Conservation (phyloP, 1,140 invertebrate genomes). For the Drosophila asahinai region DNA sequence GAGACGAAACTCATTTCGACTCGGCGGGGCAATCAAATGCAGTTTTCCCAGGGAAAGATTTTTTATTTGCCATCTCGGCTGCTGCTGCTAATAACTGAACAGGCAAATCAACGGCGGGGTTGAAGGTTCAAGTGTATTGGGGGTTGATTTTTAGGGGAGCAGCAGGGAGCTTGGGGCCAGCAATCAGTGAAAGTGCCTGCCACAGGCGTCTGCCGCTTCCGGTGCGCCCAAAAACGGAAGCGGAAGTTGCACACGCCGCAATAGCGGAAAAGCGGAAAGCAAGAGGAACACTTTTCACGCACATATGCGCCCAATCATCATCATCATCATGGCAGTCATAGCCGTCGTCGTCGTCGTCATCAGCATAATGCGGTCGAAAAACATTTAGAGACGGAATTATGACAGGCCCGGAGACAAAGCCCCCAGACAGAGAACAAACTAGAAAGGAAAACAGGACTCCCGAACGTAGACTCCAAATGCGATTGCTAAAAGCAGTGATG, state of each 20-base stretch:
- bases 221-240: conserved; percentile 56
- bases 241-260: conserved; percentile 67
- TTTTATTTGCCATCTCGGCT: conserved; percentile 42
- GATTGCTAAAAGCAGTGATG: conserved; percentile 21
- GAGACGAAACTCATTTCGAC: conserved; percentile 59
- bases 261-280: conserved; percentile 13
- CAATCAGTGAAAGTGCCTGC: conserved; percentile 70
- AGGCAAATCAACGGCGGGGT: conserved; percentile 52
- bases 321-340: conserved; percentile 11
- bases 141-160: conserved; percentile 13
- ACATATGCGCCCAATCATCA: conserved; percentile 72
- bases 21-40: conserved; percentile 64
- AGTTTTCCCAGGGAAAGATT: conserved; percentile 40
- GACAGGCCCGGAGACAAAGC: conserved; percentile 56
- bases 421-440: conserved; percentile 42
- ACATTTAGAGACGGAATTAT: conserved; percentile 75
- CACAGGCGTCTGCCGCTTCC: conserved; percentile 68
- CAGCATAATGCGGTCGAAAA: conserved; percentile 59
- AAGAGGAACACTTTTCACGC: conserved; percentile 62
- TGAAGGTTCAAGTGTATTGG: conserved; percentile 26
- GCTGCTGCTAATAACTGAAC: conserved; percentile 54
- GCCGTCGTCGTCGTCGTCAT: conserved; percentile 25
- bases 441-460: conserved; percentile 12
- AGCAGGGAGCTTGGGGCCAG: conserved; percentile 20
- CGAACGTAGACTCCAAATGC: conserved; percentile 15